Percentiles rank a stretch among this genome's conserved stretches.
phyloP scores from a whole-genome alignment of 2,797 vertebrate genomes.

The Xenentodon cancila region DNA sequence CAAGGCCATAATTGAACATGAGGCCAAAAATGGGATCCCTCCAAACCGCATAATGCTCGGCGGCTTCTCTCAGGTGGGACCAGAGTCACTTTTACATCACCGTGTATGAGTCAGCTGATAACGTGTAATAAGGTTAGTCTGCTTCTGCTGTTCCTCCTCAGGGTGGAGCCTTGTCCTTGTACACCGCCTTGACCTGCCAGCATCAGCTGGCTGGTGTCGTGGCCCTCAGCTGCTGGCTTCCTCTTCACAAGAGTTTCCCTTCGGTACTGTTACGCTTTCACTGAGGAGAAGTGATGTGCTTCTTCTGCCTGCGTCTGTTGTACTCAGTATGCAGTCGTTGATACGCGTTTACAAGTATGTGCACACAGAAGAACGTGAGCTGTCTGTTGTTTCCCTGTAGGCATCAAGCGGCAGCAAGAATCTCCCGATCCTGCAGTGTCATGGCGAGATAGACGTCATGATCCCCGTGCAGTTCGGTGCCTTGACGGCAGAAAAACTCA shows the following conservation, averaged over 20 bases:
- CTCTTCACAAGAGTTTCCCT: conserved; percentile 93
- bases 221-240: conserved; percentile 97
- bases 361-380: not conserved
- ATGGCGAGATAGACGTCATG: conserved; percentile 92
- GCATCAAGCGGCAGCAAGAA: conserved; percentile 85
- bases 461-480: conserved; percentile 90
- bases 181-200: conserved; percentile 94
- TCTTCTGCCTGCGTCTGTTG: not conserved
- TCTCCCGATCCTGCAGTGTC: conserved; percentile 94
- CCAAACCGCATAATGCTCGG: conserved; percentile 93
- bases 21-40: conserved; percentile 95
- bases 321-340: too few species aligned
- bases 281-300: not conserved
- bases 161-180: conserved; percentile 96
- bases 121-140: not conserved
- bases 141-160: conserved; percentile 54
- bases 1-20: conserved; percentile 96
- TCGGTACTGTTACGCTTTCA: conserved; percentile 78
- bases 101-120: not conserved
- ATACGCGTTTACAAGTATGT: too few species aligned
- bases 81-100: not conserved
- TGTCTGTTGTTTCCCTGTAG: conserved; percentile 51
- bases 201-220: conserved; percentile 95
- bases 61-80: conserved; percentile 95
- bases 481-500: conserved; percentile 93